phyloP scores from a whole-genome alignment of 2,888 invertebrate species.

The Pyrochroa serraticornis region DNA sequence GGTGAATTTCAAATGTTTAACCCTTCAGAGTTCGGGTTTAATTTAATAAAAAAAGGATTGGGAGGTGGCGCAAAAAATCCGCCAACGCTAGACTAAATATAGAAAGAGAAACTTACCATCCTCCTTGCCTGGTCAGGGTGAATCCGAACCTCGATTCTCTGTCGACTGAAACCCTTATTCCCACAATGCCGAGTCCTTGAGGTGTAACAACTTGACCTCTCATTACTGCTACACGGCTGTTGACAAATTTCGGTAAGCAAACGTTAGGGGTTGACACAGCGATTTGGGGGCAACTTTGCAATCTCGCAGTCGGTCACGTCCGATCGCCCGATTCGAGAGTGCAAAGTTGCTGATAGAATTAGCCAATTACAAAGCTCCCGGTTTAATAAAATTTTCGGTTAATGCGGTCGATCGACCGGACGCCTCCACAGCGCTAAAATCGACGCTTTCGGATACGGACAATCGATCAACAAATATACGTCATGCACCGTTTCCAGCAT shows the following conservation, averaged over 20 bases:
- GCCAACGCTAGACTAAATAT: background rate
- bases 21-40: conserved; percentile 4
- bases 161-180: conserved; percentile 95
- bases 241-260: conserved; percentile 47
- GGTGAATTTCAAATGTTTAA: background rate
- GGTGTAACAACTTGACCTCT: conserved; percentile 95
- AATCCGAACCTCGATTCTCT: conserved; percentile 94
- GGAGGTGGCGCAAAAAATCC: background rate
- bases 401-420: conserved; percentile 10
- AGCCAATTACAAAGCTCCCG: conserved; percentile 22
- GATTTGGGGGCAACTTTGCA: background rate
- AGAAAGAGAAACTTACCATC: conserved; percentile 78
- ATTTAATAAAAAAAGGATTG: conserved; percentile 1
- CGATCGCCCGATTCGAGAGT: conserved; percentile 24
- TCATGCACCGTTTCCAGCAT: conserved; percentile 31
- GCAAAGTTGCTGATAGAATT: conserved; percentile 16
- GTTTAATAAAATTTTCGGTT: background rate
- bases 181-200: conserved; percentile 94
- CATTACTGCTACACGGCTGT: conserved; percentile 98
- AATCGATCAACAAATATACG: conserved; percentile 11
- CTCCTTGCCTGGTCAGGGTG: conserved; percentile 90
- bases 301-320: background rate
- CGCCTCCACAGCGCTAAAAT: background rate
- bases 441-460: background rate
- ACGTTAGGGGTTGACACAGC: conserved; percentile 21